Percentiles rank a stretch among this genome's conserved stretches.
Conservation (phyloP, 1,140 invertebrate species). For the Euura lappo region DNA sequence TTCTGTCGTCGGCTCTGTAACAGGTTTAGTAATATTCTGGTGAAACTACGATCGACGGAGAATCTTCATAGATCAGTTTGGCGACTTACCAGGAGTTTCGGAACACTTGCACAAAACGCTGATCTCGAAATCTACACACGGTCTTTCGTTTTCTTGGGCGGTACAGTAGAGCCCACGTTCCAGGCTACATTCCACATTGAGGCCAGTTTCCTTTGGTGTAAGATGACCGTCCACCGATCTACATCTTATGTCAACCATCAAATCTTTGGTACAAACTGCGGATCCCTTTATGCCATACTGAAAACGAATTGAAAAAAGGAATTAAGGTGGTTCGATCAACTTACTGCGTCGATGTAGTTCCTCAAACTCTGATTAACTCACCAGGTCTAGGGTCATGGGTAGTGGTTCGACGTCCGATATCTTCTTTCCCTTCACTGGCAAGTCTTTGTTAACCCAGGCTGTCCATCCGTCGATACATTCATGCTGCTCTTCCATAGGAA, state of each 20-base stretch:
- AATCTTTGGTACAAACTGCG: slow-evolving; percentile 62
- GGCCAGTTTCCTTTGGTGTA: slow-evolving; percentile 69
- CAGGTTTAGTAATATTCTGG: slow-evolving; percentile 8
- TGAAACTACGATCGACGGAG: background rate
- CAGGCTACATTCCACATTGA: slow-evolving; percentile 77
- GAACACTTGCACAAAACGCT: slow-evolving; percentile 73
- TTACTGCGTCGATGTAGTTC: slow-evolving; percentile 26
- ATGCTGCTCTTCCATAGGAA: slow-evolving; percentile 45
- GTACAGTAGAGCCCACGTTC: slow-evolving; percentile 74
- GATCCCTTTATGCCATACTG: slow-evolving; percentile 50
- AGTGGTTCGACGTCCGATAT: slow-evolving; percentile 69
- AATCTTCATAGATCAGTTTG: slow-evolving; percentile 9
- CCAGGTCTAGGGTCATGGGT: slow-evolving; percentile 61
- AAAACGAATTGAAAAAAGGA: slow-evolving; percentile 20
- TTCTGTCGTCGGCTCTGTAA: background rate
- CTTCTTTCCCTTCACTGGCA: slow-evolving; percentile 51
- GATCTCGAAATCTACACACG: slow-evolving; percentile 76
- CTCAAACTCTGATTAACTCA: slow-evolving; percentile 37
- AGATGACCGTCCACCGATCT: slow-evolving; percentile 68
- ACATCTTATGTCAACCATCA: slow-evolving; percentile 78
- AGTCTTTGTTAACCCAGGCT: slow-evolving; percentile 73
- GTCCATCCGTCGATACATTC: slow-evolving; percentile 75
- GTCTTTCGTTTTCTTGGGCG: slow-evolving; percentile 42
- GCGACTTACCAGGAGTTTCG: slow-evolving; percentile 27
- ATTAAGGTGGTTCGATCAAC: slow-evolving; percentile 9